Conservation (phyloP, 2,113 vertebrate species). For the Emydura subglobosa region DNA sequence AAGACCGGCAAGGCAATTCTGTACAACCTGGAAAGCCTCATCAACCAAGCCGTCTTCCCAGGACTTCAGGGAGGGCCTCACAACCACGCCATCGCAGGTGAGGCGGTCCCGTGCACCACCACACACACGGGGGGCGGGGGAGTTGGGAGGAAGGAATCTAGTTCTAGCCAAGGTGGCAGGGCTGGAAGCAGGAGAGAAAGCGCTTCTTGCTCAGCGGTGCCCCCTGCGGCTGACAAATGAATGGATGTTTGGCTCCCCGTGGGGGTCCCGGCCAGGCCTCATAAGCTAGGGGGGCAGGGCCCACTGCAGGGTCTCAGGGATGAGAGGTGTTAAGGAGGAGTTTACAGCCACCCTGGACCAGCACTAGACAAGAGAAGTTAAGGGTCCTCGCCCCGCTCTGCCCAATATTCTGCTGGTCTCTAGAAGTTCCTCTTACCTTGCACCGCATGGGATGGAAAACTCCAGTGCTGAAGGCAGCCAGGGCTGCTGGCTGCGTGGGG, state of each 20-base stretch:
- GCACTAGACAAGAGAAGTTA: background rate
- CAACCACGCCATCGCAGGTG: conserved; percentile 97
- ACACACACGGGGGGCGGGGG: no score
- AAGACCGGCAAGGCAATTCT: conserved; percentile 90
- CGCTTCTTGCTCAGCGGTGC: rapidly evolving
- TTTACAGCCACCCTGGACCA: background rate
- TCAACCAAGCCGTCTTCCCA: conserved; percentile 96
- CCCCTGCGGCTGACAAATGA: background rate
- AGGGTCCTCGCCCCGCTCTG: rapidly evolving
- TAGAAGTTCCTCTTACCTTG: background rate
- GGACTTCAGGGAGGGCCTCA: conserved; percentile 97
- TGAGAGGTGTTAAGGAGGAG: background rate
- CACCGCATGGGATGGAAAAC: rapidly evolving
- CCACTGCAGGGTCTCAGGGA: background rate
- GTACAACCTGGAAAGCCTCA: conserved; percentile 92
- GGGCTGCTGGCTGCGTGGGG: background rate
- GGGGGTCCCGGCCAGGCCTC: background rate
- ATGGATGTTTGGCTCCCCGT: background rate
- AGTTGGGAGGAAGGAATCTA: background rate
- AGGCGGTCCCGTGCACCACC: rapidly evolving
- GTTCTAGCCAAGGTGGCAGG: background rate
- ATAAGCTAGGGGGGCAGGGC: background rate
- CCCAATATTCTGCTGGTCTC: background rate
- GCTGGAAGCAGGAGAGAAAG: background rate
- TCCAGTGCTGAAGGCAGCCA: background rate